Conservation (phyloP, 2,113 vertebrate species). For the Poecile atricapillus region DNA sequence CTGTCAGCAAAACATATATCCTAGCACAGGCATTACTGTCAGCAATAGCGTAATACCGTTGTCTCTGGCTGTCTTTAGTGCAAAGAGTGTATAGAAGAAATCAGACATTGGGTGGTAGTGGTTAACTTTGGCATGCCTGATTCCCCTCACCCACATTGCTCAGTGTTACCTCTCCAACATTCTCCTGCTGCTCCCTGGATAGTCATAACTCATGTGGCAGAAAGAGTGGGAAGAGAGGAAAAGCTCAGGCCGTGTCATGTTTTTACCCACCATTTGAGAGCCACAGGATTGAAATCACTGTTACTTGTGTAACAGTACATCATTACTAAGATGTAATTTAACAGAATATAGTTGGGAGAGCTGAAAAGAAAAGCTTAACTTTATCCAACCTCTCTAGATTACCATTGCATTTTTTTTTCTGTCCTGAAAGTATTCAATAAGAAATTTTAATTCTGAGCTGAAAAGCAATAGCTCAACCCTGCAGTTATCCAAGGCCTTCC, state of each 20-base stretch:
- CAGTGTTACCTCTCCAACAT: neutral
- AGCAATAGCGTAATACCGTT: neutral
- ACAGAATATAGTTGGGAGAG: neutral
- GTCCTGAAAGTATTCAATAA: neutral
- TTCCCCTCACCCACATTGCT: neutral
- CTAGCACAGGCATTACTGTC: neutral
- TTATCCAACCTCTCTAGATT: neutral
- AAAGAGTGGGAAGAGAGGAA: neutral
- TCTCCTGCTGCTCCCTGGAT: neutral
- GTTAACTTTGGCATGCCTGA: neutral
- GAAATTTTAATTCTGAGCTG: neutral
- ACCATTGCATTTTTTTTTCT: neutral
- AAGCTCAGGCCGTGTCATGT: neutral
- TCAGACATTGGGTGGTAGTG: neutral
- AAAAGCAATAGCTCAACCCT: neutral
- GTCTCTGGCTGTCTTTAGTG: neutral
- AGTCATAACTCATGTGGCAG: neutral
- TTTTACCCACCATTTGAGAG: neutral
- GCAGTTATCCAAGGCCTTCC: neutral
- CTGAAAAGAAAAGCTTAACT: neutral
- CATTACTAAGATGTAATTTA: neutral
- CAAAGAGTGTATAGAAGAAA: neutral
- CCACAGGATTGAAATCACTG: neutral
- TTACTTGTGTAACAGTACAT: neutral
- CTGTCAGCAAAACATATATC: slow-evolving; percentile 5